Evolutionary conservation across 2,797 vertebrate genomes (phyloP), one percentile per base, ranked within the genome.

Genomic region (Artibeus jamaicensis): DNA sequence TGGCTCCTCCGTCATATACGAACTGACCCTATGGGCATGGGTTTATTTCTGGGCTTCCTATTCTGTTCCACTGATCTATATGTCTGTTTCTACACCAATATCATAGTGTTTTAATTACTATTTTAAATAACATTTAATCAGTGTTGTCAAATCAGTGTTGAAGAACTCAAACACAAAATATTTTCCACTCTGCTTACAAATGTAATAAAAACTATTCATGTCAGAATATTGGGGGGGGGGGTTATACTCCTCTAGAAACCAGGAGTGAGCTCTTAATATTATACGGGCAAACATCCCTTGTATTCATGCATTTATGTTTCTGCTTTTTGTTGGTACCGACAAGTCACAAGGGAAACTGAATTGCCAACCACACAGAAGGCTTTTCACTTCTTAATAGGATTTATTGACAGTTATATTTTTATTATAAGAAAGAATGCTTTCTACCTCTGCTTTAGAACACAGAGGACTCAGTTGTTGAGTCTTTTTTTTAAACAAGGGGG

Each of bases 171-270:
- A 84, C 29, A 59, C 6, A 74, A 83, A 77, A 42, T 9, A 29
- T 94, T 95, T 95, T 95, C 86, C 42, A 59, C 53, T 46, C 3
- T 89, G 74, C 70, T 96, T 83, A 70, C 76, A 93, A 88, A 89
- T 84, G 73, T 19, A 87, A 73, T 62, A 87, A 79, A 85, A 91
- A 53, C 29, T 24, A 29, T 53, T 77, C 46, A 86, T 6, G 8
- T 81, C 16, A 79, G 22, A 68, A 76, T 42, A 44, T 37, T 37
- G 7, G 15, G 5, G 3, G n/a, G n/a, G 1, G 2, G 5, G 6
- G 42, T 78, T 39, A 53, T 55, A 70, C 10, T 74, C 29, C 42
- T 93, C 77, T 57, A 84, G 82, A 96, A 90, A 82, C 48, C 55
- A 76, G 81, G 32, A 91, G 67, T 68, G 59, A 88, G 59, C 15